phyloP scores from a whole-genome alignment of 2,113 vertebrate genomes.

The Lipotes vexillifer region DNA sequence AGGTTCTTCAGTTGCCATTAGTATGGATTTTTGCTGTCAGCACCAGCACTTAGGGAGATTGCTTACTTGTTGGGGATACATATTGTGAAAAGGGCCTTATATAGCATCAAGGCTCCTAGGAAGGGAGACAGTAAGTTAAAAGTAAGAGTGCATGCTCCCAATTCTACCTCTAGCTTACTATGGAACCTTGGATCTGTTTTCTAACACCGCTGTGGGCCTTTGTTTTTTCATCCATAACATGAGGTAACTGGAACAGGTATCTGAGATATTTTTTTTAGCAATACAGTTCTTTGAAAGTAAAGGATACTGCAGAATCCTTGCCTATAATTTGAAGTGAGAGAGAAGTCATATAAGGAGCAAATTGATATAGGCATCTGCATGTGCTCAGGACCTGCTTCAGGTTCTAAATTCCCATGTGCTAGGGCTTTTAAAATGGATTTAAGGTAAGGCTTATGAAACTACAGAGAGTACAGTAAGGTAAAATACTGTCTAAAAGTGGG shows the following conservation, averaged over 20 bases:
- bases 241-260: background rate
- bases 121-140: background rate
- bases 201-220: background rate
- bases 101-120: background rate
- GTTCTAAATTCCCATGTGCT: slow-evolving; percentile 16
- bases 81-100: background rate
- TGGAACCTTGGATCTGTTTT: background rate
- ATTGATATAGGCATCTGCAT: background rate
- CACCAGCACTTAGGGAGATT: background rate
- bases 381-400: background rate
- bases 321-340: slow-evolving; percentile 21
- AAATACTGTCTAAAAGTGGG: background rate
- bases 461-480: background rate
- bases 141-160: background rate
- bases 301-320: background rate
- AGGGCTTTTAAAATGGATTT: slow-evolving; percentile 12
- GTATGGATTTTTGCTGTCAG: slow-evolving; percentile 20
- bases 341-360: background rate
- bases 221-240: slow-evolving; percentile 33
- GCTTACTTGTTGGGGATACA: background rate
- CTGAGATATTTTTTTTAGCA: background rate
- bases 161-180: background rate
- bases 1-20: background rate
- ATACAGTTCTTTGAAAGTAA: slow-evolving; percentile 1
- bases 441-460: slow-evolving; percentile 28